phyloP scores from a whole-genome alignment of 2,888 invertebrate species.

The Allacma fusca region DNA sequence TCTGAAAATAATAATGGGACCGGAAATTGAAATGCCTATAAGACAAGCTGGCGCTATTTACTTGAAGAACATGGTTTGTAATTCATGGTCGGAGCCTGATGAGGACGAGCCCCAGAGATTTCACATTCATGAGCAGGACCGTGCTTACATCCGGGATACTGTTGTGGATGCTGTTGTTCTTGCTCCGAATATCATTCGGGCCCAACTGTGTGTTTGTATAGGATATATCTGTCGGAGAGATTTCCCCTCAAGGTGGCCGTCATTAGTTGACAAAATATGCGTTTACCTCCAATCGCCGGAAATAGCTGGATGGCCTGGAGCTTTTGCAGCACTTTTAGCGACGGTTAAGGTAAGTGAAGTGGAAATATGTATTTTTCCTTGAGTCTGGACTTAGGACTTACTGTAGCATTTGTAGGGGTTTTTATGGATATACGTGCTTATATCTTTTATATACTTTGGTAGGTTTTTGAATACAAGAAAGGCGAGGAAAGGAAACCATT shows the following conservation, averaged over 20 bases:
- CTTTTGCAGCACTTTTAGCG: conserved; percentile 88
- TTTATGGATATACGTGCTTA: conserved; percentile 18
- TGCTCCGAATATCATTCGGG: conserved; percentile 75
- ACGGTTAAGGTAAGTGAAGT: conserved; percentile 75
- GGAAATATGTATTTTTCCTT: not conserved
- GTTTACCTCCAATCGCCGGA: conserved; percentile 92
- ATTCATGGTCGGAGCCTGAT: conserved; percentile 88
- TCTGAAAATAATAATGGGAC: conserved; percentile 91
- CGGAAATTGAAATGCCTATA: conserved; percentile 87
- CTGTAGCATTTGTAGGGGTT: too few species aligned
- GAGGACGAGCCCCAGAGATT: conserved; percentile 71
- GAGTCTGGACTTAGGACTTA: too few species aligned
- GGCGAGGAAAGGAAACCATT: conserved; percentile 87
- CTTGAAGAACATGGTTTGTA: conserved; percentile 89
- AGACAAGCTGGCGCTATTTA: conserved; percentile 95
- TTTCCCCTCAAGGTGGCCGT: conserved; percentile 94
- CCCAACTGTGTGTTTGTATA: conserved; percentile 91
- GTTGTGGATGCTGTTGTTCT: conserved; percentile 96
- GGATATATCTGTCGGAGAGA: conserved; percentile 93
- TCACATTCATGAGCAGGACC: conserved; percentile 94
- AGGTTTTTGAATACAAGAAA: conserved; percentile 79
- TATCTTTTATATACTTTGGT: conserved; percentile 63
- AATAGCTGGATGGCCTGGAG: conserved; percentile 86
- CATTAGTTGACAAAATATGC: conserved; percentile 93
- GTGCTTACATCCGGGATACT: conserved; percentile 87